Percentiles rank a stretch among this genome's conserved stretches.
Evolutionary conservation across 1,140 invertebrate genomes (phyloP).

Genomic region (Ruditapes philippinarum): DNA sequence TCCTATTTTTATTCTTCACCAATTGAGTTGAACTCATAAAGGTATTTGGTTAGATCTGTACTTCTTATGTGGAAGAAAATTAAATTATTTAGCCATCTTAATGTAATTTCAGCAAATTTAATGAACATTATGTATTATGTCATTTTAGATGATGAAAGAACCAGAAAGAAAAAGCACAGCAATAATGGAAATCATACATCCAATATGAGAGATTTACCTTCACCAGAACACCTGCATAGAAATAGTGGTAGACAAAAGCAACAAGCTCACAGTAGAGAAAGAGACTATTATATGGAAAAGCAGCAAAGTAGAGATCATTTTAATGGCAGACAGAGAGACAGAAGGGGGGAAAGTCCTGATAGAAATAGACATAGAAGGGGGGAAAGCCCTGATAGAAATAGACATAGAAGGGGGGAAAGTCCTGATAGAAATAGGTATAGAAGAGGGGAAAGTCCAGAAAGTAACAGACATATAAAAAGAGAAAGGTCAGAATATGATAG

Average conservation of each 20-base stretch:
- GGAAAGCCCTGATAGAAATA: background rate
- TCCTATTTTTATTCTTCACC: too few relatives aligned
- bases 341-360: background rate
- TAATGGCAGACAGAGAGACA: background rate
- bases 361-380: background rate
- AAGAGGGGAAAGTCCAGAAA: slow-evolving; percentile 4
- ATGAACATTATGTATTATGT: background rate
- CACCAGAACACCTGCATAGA: background rate
- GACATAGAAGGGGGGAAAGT: background rate
- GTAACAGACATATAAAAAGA: background rate
- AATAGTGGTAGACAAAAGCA: background rate
- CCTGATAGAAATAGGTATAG: background rate
- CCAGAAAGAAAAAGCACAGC: background rate
- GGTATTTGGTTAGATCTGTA: too few relatives aligned
- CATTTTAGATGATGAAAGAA: background rate
- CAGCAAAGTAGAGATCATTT: too few relatives aligned
- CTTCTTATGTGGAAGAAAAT: too few relatives aligned
- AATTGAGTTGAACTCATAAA: too few relatives aligned
- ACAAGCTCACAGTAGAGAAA: background rate
- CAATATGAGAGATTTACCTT: background rate
- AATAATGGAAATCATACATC: background rate
- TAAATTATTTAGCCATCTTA: background rate
- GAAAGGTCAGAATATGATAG: background rate
- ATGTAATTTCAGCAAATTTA: too few relatives aligned
- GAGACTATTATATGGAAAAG: background rate